Percentiles rank a stretch among this genome's conserved stretches.
phyloP scores from a whole-genome alignment of 2,113 vertebrate genomes.

The Alligator sinensis region DNA sequence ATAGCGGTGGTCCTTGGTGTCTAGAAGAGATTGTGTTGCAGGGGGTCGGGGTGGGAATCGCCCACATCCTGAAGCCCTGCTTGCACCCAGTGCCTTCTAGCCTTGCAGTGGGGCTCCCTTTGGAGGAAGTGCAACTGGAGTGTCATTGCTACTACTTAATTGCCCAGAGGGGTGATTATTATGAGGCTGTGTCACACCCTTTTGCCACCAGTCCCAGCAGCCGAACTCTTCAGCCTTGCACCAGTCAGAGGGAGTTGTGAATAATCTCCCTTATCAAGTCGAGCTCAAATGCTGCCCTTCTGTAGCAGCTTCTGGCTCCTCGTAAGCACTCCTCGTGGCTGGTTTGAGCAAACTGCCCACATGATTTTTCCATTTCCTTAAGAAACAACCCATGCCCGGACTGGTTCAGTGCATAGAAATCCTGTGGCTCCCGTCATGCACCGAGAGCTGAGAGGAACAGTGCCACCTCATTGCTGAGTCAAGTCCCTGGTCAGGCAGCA shows the following conservation, averaged over 20 bases:
- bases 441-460: accelerated
- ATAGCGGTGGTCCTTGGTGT: background rate
- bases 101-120: background rate
- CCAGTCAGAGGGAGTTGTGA: accelerated
- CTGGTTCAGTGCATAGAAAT: background rate
- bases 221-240: accelerated
- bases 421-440: background rate
- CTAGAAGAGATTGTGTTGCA: background rate
- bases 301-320: background rate
- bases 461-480: accelerated
- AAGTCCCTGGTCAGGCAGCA: accelerated
- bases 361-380: background rate
- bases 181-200: background rate
- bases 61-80: background rate
- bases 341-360: background rate
- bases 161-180: background rate
- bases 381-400: background rate
- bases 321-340: accelerated
- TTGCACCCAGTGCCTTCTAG: background rate
- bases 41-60: no score
- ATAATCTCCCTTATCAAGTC: accelerated
- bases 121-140: background rate
- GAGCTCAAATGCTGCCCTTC: background rate
- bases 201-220: accelerated
- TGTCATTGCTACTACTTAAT: background rate